Evolutionary conservation across 1,140 invertebrate species (phyloP).

Genomic region (Trypoxylus dichotomus): DNA sequence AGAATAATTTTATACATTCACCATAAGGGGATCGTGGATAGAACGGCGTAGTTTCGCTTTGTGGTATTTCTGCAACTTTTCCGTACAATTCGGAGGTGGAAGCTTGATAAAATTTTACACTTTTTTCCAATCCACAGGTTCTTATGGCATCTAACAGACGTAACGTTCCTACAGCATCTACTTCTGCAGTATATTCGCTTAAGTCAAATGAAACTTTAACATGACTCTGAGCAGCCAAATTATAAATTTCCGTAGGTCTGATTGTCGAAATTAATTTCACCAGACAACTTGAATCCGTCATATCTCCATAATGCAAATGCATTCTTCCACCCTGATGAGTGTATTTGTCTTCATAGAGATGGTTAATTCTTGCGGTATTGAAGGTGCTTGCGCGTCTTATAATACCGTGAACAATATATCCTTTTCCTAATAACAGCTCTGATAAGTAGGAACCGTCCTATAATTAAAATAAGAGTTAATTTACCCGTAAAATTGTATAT

Average conservation of each 20-base stretch:
- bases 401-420: constrained; percentile 96
- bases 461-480: constrained; percentile 32
- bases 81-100: constrained; percentile 98
- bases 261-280: constrained; percentile 88
- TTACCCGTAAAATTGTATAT: too few relatives aligned
- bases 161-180: constrained; percentile 96
- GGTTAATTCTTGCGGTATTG: constrained; percentile 94
- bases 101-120: constrained; percentile 95
- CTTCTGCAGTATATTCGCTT: constrained; percentile 98
- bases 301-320: constrained; percentile 98
- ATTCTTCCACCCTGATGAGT: constrained; percentile 83
- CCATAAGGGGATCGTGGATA: constrained; percentile 99
- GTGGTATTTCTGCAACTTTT: constrained; percentile 95
- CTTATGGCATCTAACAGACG: constrained; percentile 93
- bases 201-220: constrained; percentile 98
- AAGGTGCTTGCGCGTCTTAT: constrained; percentile 94
- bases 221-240: constrained; percentile 99
- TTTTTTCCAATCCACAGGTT: constrained; percentile 84
- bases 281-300: constrained; percentile 97
- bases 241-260: constrained; percentile 95
- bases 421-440: constrained; percentile 92
- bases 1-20: constrained; percentile 52
- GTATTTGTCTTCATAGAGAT: constrained; percentile 89
- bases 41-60: constrained; percentile 97
- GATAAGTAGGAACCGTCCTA: constrained; percentile 99